Evolutionary conservation across 1,140 invertebrate species (phyloP).

Genomic region (Drosophila miranda): DNA sequence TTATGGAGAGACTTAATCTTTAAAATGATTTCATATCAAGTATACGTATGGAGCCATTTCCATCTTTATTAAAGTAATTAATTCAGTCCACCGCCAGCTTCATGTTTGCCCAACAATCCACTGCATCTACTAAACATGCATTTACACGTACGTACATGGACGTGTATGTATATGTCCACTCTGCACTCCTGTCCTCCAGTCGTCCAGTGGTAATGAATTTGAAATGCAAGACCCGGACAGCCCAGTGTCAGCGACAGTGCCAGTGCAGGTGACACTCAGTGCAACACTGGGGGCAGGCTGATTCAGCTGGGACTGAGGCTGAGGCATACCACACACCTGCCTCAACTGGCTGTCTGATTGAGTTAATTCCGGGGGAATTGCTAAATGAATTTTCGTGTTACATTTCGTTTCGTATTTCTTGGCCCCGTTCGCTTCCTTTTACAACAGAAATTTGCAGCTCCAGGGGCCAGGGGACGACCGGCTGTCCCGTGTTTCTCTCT

Average conservation of each 20-base stretch:
- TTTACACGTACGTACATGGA: constrained; percentile 1
- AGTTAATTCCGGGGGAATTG: constrained; percentile 27
- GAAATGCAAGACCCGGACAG: constrained; percentile 40
- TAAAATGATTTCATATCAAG: neutral
- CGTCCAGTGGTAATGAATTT: constrained; percentile 52
- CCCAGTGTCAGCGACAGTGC: neutral
- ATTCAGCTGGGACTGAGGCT: neutral
- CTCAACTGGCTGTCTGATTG: constrained; percentile 23
- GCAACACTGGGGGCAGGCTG: neutral
- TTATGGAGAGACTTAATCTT: neutral
- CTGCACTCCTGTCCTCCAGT: neutral
- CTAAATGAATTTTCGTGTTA: constrained; percentile 54
- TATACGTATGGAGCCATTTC: neutral
- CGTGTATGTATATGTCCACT: neutral
- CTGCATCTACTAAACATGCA: neutral
- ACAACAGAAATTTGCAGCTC: constrained; percentile 14
- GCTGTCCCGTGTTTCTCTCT: neutral
- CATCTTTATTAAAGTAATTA: constrained; percentile 53
- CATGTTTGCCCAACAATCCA: constrained; percentile 17
- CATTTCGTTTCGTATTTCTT: constrained; percentile 28
- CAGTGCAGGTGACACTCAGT: too few species aligned
- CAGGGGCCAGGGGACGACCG: neutral
- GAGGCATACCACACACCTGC: constrained; percentile 2
- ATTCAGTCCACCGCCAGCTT: constrained; percentile 44
- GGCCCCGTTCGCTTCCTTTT: constrained; percentile 9